These are phyloP conservation scores for Micrasema longulum DNA, from an alignment of 1,140 invertebrate genomes.

Conservation along the genomic window DNA sequence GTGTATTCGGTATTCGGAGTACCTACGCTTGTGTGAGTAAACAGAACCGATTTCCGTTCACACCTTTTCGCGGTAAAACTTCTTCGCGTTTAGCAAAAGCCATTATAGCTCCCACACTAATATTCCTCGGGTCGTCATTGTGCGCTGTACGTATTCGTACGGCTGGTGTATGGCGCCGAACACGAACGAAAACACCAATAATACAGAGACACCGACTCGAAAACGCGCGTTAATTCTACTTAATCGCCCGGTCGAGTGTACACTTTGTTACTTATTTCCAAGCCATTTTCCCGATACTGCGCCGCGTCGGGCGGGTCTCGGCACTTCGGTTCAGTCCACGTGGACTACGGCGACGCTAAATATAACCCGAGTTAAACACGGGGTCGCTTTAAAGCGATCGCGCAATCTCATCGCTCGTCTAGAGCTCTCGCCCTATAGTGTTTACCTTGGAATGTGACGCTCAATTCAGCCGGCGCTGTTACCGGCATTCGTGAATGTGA, in stretches of 20 bases:
- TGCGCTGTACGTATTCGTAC: conserved; percentile 1
- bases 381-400: conserved; percentile 39
- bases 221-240: neutral
- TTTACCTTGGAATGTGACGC: conserved; percentile 40
- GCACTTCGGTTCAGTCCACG: conserved; percentile 22
- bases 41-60: conserved; percentile 41
- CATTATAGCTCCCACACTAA: conserved; percentile 41
- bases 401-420: conserved; percentile 36
- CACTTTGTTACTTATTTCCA: neutral
- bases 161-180: conserved; percentile 14
- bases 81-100: conserved; percentile 38
- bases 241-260: neutral
- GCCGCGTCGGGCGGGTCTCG: neutral
- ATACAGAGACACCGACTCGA: conserved; percentile 14
- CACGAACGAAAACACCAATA: neutral
- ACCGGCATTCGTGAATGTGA: conserved; percentile 23
- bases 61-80: conserved; percentile 45
- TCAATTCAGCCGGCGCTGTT: conserved; percentile 4
- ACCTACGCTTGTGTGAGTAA: conserved; percentile 6
- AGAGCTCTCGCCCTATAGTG: conserved; percentile 18
- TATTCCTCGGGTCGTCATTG: conserved; percentile 23
- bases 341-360: conserved; percentile 30
- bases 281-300: neutral
- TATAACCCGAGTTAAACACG: conserved; percentile 37
- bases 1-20: too few relatives aligned